phyloP scores from a whole-genome alignment of 2,113 vertebrate genomes.

The Mustela nigripes region DNA sequence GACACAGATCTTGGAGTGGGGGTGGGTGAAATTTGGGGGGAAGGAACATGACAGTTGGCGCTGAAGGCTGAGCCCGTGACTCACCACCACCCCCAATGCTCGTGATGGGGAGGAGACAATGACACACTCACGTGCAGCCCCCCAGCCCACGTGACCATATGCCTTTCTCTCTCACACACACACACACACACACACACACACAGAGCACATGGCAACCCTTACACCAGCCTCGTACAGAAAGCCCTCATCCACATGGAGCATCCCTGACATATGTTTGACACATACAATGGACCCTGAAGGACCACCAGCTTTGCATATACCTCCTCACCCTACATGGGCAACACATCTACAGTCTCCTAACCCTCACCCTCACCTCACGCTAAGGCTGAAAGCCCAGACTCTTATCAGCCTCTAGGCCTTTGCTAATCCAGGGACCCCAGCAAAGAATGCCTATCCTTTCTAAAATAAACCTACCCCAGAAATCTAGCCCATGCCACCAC shows the following conservation, averaged over 20 bases:
- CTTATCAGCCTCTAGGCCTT: neutral
- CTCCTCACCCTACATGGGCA: neutral
- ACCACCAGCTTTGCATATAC: neutral
- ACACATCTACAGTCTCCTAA: neutral
- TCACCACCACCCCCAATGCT: conserved; percentile 83
- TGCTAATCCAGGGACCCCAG: neutral
- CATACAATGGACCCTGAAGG: neutral
- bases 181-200: neutral
- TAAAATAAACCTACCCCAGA: neutral
- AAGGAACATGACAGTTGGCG: conserved; percentile 83
- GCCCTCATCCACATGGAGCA: neutral
- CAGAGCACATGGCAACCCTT: conserved; percentile 62
- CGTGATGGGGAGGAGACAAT: conserved; percentile 82
- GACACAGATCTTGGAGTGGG: conserved; percentile 61
- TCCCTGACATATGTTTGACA: neutral
- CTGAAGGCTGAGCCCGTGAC: conserved; percentile 83
- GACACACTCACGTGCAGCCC: conserved; percentile 75
- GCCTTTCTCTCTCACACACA: conserved; percentile 44
- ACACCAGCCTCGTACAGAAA: neutral
- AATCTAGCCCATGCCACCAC: neutral
- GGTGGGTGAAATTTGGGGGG: conserved; percentile 78
- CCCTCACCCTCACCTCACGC: neutral
- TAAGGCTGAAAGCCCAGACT: neutral
- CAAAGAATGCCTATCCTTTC: neutral
- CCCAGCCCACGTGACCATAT: conserved; percentile 70